Conservation (phyloP, 2,113 vertebrate genomes). For the Ictalurus punctatus region DNA sequence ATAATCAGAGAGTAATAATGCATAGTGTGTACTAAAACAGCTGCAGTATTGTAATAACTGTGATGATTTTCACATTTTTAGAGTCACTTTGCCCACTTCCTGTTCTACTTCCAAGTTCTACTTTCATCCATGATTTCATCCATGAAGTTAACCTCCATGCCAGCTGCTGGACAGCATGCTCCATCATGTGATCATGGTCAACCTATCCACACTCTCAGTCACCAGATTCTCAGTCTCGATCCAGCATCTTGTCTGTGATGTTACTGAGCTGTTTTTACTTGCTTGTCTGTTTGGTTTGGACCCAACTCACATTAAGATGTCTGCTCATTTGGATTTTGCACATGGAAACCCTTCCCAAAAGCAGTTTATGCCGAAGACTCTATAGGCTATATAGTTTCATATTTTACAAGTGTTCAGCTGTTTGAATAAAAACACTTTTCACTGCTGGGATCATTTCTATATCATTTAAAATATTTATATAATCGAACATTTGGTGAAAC, state of each 20-base stretch:
- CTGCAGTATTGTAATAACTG: neutral
- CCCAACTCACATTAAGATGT: neutral
- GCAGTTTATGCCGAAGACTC: neutral
- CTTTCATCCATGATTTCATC: neutral
- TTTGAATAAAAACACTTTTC: neutral
- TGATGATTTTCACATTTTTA: neutral
- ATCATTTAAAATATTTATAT: neutral
- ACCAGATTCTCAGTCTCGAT: neutral
- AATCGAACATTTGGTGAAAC: neutral
- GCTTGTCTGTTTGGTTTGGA: neutral
- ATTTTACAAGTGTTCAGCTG: neutral
- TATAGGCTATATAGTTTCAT: neutral
- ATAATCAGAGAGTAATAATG: neutral
- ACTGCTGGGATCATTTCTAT: neutral
- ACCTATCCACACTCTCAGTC: neutral
- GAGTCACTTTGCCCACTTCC: neutral
- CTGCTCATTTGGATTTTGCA: neutral
- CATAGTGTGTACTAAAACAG: neutral
- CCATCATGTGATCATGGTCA: neutral
- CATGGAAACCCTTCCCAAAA: neutral
- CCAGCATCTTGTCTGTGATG: neutral
- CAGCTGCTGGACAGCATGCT: neutral
- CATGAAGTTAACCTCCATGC: neutral
- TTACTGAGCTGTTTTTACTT: no score
- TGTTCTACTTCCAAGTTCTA: neutral